These are phyloP conservation scores for Anthrax anthrax DNA, from an alignment of 2,888 invertebrate species.

Conservation along the genomic window DNA sequence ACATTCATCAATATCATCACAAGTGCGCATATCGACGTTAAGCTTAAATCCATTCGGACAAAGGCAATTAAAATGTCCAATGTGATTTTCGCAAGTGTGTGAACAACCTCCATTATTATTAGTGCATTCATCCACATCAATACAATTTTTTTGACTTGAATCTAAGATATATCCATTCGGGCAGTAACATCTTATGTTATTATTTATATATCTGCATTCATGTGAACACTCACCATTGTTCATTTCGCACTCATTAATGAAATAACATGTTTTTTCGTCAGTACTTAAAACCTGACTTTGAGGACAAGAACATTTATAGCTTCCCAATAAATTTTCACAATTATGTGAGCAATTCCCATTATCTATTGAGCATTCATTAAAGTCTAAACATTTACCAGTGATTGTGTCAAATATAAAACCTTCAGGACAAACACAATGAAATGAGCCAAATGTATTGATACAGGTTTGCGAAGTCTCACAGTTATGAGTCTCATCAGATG, in stretches of 20 bases:
- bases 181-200: constrained; percentile 41
- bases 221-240: constrained; percentile 35
- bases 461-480: constrained; percentile 24
- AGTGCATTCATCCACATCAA: constrained; percentile 39
- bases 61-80: constrained; percentile 38
- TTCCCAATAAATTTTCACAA: constrained; percentile 30
- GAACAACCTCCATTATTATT: constrained; percentile 44
- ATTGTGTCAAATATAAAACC: constrained; percentile 33
- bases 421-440: constrained; percentile 34
- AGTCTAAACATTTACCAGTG: constrained; percentile 31
- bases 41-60: constrained; percentile 36
- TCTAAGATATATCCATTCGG: constrained; percentile 39
- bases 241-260: constrained; percentile 38
- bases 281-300: constrained; percentile 18
- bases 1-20: constrained; percentile 44
- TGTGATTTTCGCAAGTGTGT: constrained; percentile 38
- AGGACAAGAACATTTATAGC: constrained; percentile 25
- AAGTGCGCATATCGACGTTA: constrained; percentile 23
- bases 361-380: constrained; percentile 35
- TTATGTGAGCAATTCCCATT: constrained; percentile 36
- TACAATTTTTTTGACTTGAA: constrained; percentile 30
- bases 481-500: constrained; percentile 19
- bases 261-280: constrained; percentile 25
- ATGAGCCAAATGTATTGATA: constrained; percentile 31
- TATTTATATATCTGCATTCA: constrained; percentile 34